phyloP scores from a whole-genome alignment of 2,888 invertebrate species.

The Cantharis nigra region DNA sequence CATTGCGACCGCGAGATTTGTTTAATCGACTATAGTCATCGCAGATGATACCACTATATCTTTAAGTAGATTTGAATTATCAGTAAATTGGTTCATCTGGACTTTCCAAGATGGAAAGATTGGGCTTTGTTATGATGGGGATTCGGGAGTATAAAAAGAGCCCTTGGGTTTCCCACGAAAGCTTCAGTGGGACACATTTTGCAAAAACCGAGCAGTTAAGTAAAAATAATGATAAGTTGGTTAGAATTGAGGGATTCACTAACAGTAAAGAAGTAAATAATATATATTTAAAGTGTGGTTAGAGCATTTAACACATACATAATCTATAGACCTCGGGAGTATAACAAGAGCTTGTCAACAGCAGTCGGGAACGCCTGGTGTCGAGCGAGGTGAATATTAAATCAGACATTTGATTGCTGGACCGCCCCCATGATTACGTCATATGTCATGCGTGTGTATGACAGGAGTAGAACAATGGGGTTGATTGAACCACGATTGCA shows the following conservation, averaged over 20 bases:
- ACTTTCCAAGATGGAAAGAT: background rate
- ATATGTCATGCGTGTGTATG: conserved; percentile 54
- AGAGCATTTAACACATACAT: conserved; percentile 49
- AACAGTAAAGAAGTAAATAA: conserved; percentile 27
- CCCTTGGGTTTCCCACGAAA: background rate
- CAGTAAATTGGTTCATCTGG: background rate
- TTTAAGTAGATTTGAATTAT: background rate
- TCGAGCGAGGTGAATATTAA: conserved; percentile 55
- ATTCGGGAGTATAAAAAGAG: background rate
- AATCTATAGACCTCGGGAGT: conserved; percentile 41
- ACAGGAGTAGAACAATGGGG: conserved; percentile 53
- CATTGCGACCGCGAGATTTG: conserved; percentile 50
- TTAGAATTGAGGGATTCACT: conserved; percentile 11
- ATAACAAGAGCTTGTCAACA: conserved; percentile 52
- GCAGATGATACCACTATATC: conserved; percentile 43
- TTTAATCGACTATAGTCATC: conserved; percentile 47
- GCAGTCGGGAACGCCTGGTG: conserved; percentile 51
- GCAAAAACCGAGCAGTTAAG: background rate
- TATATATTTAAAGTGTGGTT: conserved; percentile 50
- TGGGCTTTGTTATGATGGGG: background rate
- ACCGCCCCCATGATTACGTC: conserved; percentile 55
- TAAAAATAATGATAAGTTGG: conserved; percentile 4
- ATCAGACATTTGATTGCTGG: conserved; percentile 56
- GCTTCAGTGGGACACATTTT: background rate
- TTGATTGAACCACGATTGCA: conserved; percentile 52